Conservation (phyloP, 2,113 vertebrate genomes). For the Engraulis encrasicolus region DNA sequence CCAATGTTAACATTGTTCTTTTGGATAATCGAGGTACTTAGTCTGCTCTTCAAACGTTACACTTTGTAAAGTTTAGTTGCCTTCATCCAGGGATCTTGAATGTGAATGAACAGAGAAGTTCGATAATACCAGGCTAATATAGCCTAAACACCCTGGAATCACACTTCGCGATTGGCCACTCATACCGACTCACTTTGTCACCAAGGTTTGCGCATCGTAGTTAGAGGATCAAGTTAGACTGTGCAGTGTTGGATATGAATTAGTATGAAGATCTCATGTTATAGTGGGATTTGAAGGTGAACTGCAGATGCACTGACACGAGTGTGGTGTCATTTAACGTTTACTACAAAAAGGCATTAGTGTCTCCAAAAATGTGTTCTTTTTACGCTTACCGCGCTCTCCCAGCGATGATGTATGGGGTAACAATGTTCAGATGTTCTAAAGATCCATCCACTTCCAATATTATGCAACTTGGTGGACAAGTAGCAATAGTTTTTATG, state of each 20-base stretch:
- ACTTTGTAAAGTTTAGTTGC: too few relatives aligned
- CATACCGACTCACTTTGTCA: not conserved
- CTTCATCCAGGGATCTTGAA: too few relatives aligned
- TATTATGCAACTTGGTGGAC: too few relatives aligned
- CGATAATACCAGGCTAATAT: not conserved
- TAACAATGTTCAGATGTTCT: not conserved
- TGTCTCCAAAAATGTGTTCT: not conserved
- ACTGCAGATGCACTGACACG: not conserved
- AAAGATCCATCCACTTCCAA: not conserved
- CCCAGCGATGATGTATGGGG: not conserved
- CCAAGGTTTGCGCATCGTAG: not conserved
- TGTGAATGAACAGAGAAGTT: too few relatives aligned
- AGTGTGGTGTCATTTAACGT: not conserved
- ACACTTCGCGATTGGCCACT: not conserved
- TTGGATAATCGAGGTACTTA: too few relatives aligned
- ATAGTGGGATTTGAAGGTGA: not conserved
- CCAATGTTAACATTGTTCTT: not conserved
- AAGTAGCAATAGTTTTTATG: not conserved
- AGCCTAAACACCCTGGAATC: not conserved
- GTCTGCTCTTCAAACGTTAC: too few relatives aligned
- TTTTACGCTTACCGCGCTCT: not conserved
- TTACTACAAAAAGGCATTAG: not conserved
- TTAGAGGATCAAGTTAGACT: not conserved
- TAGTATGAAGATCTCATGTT: not conserved
- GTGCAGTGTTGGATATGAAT: not conserved